Conservation (phyloP, 1,140 invertebrate species). For the Melanaphis sacchari region DNA sequence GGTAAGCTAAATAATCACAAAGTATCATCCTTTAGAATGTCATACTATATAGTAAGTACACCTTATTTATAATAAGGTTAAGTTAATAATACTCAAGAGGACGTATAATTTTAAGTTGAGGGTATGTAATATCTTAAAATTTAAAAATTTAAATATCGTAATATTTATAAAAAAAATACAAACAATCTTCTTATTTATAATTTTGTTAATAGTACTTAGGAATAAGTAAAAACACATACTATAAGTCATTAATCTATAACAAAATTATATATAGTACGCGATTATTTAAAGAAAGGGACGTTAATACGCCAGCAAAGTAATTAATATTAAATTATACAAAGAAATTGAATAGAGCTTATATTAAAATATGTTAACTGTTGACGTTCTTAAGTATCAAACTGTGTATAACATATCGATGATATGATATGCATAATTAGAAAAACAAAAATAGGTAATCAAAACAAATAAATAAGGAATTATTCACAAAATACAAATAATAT, state of each 20-base stretch:
- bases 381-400: neutral
- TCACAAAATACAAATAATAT: conserved; percentile 18
- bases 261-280: neutral
- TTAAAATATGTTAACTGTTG: neutral
- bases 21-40: neutral
- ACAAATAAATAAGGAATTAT: neutral
- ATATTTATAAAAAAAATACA: neutral
- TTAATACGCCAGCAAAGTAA: neutral
- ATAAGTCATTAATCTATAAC: neutral
- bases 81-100: neutral
- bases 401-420: neutral
- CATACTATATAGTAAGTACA: neutral
- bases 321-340: neutral
- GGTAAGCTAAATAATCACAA: neutral
- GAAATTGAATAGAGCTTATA: neutral
- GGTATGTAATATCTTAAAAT: neutral
- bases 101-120: neutral
- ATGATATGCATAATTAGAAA: neutral
- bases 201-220: neutral
- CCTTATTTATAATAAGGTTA: too few relatives aligned
- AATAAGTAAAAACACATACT: neutral
- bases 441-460: neutral
- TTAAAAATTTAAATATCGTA: neutral
- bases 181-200: neutral
- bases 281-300: neutral